Evolutionary conservation across 2,113 vertebrate genomes (phyloP).

Genomic region (Podarcis muralis): DNA sequence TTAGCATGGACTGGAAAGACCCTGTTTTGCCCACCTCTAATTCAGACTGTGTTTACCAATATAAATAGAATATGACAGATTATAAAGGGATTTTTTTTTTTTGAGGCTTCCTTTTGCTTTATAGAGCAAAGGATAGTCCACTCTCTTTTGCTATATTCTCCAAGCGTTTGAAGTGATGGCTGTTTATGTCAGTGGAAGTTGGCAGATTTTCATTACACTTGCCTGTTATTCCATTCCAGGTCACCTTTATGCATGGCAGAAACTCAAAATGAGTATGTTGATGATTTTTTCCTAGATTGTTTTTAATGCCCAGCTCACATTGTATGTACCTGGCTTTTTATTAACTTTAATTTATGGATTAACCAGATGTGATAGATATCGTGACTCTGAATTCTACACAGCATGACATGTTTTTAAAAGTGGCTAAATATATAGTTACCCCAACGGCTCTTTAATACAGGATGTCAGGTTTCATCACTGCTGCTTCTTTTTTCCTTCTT

Average conservation of each 20-base stretch:
- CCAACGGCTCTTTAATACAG: slow-evolving; percentile 36
- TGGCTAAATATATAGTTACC: slow-evolving; percentile 37
- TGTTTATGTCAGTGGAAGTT: not conserved
- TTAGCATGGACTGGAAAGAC: not conserved
- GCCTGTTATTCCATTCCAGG: not conserved
- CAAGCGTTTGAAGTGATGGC: not conserved
- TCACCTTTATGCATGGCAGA: slow-evolving; percentile 3
- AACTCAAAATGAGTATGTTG: slow-evolving; percentile 7
- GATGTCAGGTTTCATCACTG: slow-evolving; percentile 32
- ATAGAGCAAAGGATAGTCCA: not conserved
- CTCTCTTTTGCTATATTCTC: not conserved
- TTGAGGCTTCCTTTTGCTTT: not conserved
- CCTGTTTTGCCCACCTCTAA: not conserved
- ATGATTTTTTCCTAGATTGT: not conserved
- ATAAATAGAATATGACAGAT: not conserved
- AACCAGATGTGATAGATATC: not conserved
- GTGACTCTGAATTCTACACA: not conserved
- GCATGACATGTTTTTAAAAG: slow-evolving; percentile 34
- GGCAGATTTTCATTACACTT: not conserved
- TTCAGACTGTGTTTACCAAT: not conserved
- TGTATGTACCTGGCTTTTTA: not conserved
- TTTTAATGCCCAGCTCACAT: not conserved
- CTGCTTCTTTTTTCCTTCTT: not conserved
- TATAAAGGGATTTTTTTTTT: not conserved
- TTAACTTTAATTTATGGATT: slow-evolving; percentile 6